Evolutionary conservation across 2,888 invertebrate genomes (phyloP).

Genomic region (Cantharis nigra): DNA sequence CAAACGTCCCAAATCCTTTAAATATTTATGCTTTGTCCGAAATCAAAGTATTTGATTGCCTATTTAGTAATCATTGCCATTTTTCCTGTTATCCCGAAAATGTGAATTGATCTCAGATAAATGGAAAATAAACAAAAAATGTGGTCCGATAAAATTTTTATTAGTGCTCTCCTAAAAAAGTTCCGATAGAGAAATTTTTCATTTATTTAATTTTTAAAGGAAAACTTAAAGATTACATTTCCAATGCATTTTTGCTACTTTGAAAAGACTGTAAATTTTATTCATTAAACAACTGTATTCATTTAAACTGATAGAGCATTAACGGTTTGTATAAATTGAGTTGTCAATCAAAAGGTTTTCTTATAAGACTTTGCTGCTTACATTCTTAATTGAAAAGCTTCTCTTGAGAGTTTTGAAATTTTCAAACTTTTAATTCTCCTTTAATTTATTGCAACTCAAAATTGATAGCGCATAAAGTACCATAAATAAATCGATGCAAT

Average conservation of each 20-base stretch:
- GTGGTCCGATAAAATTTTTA: background rate
- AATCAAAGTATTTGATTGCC: background rate
- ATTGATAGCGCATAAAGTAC: constrained; percentile 4
- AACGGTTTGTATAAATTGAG: constrained; percentile 19
- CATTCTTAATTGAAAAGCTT: constrained; percentile 8
- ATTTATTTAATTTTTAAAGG: background rate
- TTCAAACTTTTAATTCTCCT: background rate
- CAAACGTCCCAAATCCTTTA: background rate
- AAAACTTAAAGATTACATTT: background rate
- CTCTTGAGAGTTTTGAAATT: background rate
- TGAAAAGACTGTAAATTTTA: constrained; percentile 8
- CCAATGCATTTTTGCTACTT: constrained; percentile 1
- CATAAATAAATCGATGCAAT: constrained; percentile 14
- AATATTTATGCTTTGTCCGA: background rate
- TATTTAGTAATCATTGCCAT: background rate
- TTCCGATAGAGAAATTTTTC: background rate
- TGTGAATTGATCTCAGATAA: background rate
- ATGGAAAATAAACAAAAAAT: background rate
- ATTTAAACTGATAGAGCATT: constrained; percentile 18
- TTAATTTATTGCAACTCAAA: background rate
- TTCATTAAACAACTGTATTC: constrained; percentile 9
- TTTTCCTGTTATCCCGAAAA: background rate
- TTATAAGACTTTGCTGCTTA: constrained; percentile 9
- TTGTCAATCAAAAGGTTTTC: constrained; percentile 16
- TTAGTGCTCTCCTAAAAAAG: background rate